A percentile compares a stretch with the other conserved stretches of the same genome.
phyloP scores from a whole-genome alignment of 2,113 vertebrate genomes.

The Puffinus mauretanicus region DNA sequence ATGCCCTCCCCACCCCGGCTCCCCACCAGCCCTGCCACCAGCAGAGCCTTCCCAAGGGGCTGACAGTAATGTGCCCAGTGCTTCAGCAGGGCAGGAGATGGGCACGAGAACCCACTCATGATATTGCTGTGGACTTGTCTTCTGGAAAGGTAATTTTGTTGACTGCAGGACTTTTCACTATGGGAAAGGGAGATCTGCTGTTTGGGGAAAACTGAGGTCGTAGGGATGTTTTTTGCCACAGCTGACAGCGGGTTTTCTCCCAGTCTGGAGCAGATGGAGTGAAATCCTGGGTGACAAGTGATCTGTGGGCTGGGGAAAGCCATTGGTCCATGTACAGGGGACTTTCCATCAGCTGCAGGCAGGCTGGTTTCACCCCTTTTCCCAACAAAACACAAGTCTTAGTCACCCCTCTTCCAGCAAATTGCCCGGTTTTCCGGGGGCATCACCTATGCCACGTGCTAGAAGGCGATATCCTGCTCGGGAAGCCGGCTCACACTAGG shows the following conservation, averaged over 20 bases:
- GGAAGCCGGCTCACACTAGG: rapidly evolving
- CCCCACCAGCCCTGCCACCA: background rate
- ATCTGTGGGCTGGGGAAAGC: rapidly evolving
- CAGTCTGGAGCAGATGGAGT: background rate
- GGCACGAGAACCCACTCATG: rapidly evolving
- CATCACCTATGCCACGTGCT: background rate
- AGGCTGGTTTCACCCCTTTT: background rate
- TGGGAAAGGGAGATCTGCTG: background rate
- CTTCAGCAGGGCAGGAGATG: background rate
- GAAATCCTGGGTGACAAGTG: background rate
- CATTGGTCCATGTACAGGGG: rapidly evolving
- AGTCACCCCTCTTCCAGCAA: background rate
- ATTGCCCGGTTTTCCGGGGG: rapidly evolving
- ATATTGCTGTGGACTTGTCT: background rate
- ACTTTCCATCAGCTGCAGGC: background rate
- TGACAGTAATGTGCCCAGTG: rapidly evolving
- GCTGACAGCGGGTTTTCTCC: background rate
- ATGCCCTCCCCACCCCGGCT: background rate
- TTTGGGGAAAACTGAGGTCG: background rate
- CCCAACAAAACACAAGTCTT: background rate
- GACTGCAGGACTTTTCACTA: background rate
- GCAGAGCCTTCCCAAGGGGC: background rate
- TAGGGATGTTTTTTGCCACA: background rate
- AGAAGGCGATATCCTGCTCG: background rate
- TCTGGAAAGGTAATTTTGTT: background rate